These are phyloP conservation scores for Drosophila kuntzei DNA, from an alignment of 2,888 invertebrate genomes.

Conservation along the genomic window DNA sequence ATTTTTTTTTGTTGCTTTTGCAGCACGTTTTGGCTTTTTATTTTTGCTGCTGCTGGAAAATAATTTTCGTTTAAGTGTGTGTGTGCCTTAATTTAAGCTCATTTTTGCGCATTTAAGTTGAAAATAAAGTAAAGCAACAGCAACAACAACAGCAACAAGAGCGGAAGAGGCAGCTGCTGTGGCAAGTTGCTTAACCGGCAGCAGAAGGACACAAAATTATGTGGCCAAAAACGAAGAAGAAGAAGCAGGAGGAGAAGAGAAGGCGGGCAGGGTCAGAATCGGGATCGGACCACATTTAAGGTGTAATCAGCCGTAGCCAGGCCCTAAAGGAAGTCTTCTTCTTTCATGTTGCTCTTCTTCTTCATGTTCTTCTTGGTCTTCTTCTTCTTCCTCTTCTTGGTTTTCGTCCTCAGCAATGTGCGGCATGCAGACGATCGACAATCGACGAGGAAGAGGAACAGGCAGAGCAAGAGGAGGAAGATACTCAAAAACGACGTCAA, in stretches of 20 bases:
- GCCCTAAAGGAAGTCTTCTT: conserved; percentile 71
- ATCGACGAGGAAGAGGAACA: not conserved
- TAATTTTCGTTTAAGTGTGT: conserved; percentile 70
- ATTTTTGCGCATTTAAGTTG: conserved; percentile 80
- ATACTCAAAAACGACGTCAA: conserved; percentile 56
- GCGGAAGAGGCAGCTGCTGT: conserved; percentile 71
- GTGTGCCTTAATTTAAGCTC: conserved; percentile 80
- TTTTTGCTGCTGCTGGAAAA: conserved; percentile 73
- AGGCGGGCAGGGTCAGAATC: conserved; percentile 2
- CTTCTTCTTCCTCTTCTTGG: conserved; percentile 19
- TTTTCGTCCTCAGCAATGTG: conserved; percentile 71
- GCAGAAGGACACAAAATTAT: conserved; percentile 75
- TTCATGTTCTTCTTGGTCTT: conserved; percentile 17
- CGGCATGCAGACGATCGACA: conserved; percentile 69
- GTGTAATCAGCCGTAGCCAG: conserved; percentile 75
- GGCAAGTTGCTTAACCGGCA: conserved; percentile 64
- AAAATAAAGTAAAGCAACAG: conserved; percentile 68
- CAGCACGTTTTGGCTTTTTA: conserved; percentile 76
- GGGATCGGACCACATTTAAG: conserved; percentile 66
- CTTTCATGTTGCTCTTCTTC: conserved; percentile 12
- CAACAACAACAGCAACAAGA: conserved; percentile 44
- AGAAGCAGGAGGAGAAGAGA: conserved; percentile 1
- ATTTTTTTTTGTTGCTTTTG: conserved; percentile 11
- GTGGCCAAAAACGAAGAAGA: conserved; percentile 62
- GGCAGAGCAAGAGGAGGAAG: conserved; percentile 16